phyloP scores from a whole-genome alignment of 2,888 invertebrate species.

The Lepas anatifera region DNA sequence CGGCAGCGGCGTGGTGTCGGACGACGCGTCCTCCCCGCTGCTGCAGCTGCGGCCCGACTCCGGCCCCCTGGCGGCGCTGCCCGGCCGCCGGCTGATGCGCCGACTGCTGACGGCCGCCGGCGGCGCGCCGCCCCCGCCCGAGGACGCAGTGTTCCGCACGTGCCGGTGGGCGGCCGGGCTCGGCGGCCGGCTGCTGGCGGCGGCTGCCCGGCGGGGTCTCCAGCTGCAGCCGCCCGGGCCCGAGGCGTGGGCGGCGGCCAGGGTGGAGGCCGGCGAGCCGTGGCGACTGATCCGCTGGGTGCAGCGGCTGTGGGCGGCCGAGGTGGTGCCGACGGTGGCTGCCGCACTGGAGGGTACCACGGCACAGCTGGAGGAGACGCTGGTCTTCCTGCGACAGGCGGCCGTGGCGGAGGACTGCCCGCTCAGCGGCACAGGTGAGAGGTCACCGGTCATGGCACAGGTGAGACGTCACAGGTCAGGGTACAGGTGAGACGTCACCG shows the following conservation, averaged over 20 bases:
- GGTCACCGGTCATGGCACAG: too few species aligned
- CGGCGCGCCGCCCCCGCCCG: not conserved
- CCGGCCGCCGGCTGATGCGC: slow-evolving; percentile 1
- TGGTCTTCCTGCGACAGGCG: not conserved
- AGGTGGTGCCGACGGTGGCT: not conserved
- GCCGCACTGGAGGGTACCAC: not conserved
- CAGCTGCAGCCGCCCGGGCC: not conserved
- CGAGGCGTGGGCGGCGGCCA: not conserved
- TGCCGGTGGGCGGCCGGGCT: slow-evolving; percentile 5
- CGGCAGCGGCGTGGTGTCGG: not conserved
- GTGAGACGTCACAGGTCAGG: too few species aligned
- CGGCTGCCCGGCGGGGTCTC: not conserved
- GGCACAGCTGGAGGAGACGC: not conserved
- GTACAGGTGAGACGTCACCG: too few species aligned
- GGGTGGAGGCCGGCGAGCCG: not conserved
- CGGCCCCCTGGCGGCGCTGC: not conserved
- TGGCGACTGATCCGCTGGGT: slow-evolving; percentile 3
- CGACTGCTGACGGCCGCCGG: not conserved
- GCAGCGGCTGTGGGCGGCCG: not conserved
- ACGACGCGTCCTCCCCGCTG: not conserved
- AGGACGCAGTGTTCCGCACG: slow-evolving; percentile 1
- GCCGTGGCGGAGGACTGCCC: not conserved
- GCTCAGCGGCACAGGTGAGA: not conserved
- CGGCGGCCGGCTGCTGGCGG: not conserved
- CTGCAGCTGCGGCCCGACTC: slow-evolving; percentile 3